Evolutionary conservation across 2,797 vertebrate species (phyloP).

Genomic region (Atherinosoma microstoma): DNA sequence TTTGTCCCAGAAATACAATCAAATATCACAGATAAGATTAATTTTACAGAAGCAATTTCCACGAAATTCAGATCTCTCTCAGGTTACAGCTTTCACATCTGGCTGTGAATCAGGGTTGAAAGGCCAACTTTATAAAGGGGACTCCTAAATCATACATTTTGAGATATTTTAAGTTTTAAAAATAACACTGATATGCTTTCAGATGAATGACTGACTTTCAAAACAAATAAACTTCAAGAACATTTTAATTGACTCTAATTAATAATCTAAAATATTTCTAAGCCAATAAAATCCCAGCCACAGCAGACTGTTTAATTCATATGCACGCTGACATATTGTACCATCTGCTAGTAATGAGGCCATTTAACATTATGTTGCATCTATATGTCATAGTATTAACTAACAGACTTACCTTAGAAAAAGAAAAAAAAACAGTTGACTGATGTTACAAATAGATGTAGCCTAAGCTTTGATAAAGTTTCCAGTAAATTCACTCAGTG

Average conservation of each 20-base stretch:
- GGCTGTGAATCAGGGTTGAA: background rate
- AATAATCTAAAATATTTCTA: background rate
- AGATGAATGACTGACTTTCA: background rate
- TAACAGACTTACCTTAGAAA: background rate
- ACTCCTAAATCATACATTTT: background rate
- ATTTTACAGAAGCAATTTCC: slow-evolving; percentile 21
- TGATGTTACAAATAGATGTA: background rate
- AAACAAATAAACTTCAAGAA: background rate
- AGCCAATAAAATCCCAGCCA: background rate
- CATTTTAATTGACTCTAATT: background rate
- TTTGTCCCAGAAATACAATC: slow-evolving; percentile 1
- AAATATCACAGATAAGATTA: slow-evolving; percentile 10
- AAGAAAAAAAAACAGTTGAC: background rate
- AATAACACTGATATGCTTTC: background rate
- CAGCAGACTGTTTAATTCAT: background rate
- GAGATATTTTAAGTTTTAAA: background rate
- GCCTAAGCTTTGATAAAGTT: too few species aligned
- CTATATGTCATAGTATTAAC: background rate
- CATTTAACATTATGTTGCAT: slow-evolving; percentile 2
- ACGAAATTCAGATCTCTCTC: slow-evolving; percentile 11
- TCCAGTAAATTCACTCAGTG: background rate
- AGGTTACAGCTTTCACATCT: background rate
- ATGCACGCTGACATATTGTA: background rate
- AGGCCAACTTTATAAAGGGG: background rate
- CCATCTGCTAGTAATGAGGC: background rate